Base-by-base conservation (phyloP, 2,888 invertebrate species). In the Augiades crinisus region DNA sequence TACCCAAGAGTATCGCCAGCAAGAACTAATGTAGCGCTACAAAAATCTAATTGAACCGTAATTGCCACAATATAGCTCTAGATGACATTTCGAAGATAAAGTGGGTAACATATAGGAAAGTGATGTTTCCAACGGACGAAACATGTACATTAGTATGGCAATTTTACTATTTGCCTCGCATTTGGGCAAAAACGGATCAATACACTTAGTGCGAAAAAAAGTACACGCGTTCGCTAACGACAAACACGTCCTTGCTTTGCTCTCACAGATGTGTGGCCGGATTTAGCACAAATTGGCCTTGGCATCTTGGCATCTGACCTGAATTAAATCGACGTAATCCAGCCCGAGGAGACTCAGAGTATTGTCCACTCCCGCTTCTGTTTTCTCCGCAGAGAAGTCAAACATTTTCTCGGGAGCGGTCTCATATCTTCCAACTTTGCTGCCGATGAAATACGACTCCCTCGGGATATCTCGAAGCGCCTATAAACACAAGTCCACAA, bases 361-460 rank as follows among this genome's bases (percentile, higher is more conserved):
- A 46, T 91, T 91, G 47, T 96, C 93, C 6, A 99, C 91, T 64
- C 95, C 95, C 50, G 92, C 87, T 3, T 92, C 88, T 0, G 96
- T 95, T 75, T 93, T 94, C 64, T 95, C 93, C 0, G 91, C 85
- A 0, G 95, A 92, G 78, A 97, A 98, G 76, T 99, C 96, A 73
- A 98, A 98, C 95, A 96, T 96, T 41, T 91, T 87, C 17, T 91
- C 90, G 1, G 91, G 91, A 49, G 93, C 91, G 45, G 87, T 80
- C 54, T 94, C 94, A 71, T 98, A 98, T 17, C 98, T 92, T 3
- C 96, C 96, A 3, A 96, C 95, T 91, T 99, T 99, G 19, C 98
- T 98, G n/a, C 94, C 96, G 40, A 99, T 91, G 71, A 95, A 97
- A 78, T 94, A 99, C 0, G 96, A 91, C 54, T 94, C 74, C 27